Evolutionary conservation across 2,888 invertebrate genomes (phyloP), one percentile per base, ranked within the genome.

Genomic region (Tipula vernalis): DNA sequence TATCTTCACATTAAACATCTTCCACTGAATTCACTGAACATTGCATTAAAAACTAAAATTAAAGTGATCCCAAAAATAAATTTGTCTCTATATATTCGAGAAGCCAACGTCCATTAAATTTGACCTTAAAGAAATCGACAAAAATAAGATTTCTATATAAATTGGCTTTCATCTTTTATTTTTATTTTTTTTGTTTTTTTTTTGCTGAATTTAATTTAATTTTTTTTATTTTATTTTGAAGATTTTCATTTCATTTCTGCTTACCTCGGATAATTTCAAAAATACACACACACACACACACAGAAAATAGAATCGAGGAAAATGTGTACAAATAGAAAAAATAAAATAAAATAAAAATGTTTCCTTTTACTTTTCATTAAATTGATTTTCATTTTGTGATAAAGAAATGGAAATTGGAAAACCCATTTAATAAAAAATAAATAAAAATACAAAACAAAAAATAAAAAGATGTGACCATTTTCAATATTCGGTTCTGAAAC

Each of bases 341-440:
- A 51, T 51, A 13, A 15, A 71, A 71, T 71, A 71, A n/a, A 28
- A 28, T 28, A 44, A 51, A 71, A 71, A 71, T 71, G 71, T 71
- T 71, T 71, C 71, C 71, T 71, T 71, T 71, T 71, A 71, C 71
- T 71, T 71, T 71, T 18, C 71, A 71, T 71, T 71, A 71, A 71
- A 71, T 71, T 71, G 71, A 71, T 71, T 71, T 71, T 71, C 71
- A 71, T 71, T 71, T 71, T 71, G 71, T 71, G 71, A 71, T 71
- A 71, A 71, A 18, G 71, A 71, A 71, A 71, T 71, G 71, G 28
- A 71, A 71, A 71, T 71, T 28, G 71, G 71, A 71, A 71, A 71
- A 71, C 71, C 71, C 71, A 71, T 71, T 71, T 71, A 28, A 71
- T 28, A 57, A 28, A 28, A 28, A n/a, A n/a, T n/a, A 71, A 71